Evolutionary conservation across 2,797 vertebrate genomes (phyloP).

Genomic region (Huso huso): DNA sequence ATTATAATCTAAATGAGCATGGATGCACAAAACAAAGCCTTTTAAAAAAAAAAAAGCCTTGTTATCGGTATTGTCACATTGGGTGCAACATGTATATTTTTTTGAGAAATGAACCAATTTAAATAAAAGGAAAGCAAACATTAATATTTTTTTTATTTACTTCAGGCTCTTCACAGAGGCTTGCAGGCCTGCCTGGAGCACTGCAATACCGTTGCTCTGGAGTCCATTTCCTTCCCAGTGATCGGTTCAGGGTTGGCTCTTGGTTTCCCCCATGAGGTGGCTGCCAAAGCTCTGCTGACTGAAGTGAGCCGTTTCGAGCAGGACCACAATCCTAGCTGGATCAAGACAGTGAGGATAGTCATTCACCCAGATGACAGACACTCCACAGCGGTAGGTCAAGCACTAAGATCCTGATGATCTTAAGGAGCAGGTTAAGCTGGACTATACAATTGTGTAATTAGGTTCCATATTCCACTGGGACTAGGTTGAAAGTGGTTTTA

Average conservation of each 20-base stretch:
- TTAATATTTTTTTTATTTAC: background rate
- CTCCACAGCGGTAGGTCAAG: slow-evolving; percentile 36
- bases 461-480: no score
- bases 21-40: no score
- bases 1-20: no score
- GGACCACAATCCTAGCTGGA: background rate
- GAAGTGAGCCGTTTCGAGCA: slow-evolving; percentile 32
- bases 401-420: no score
- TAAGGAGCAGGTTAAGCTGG: no score
- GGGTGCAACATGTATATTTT: no score
- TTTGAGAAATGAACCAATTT: no score
- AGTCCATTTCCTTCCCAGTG: slow-evolving; percentile 43
- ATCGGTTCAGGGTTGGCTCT: slow-evolving; percentile 40
- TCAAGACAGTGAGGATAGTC: slow-evolving; percentile 35
- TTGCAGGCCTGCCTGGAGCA: slow-evolving; percentile 25
- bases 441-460: no score
- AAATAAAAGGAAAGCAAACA: no score
- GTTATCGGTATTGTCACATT: no score
- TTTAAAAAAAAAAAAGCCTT: no score
- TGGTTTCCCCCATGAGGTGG: slow-evolving; percentile 32
- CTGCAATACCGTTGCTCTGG: slow-evolving; percentile 29
- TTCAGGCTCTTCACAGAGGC: slow-evolving; percentile 36
- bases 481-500: no score
- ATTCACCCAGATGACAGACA: slow-evolving; percentile 39
- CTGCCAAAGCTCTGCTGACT: slow-evolving; percentile 32